Evolutionary conservation across 2,113 vertebrate genomes (phyloP).

Genomic region (Lophotis ruficrista): DNA sequence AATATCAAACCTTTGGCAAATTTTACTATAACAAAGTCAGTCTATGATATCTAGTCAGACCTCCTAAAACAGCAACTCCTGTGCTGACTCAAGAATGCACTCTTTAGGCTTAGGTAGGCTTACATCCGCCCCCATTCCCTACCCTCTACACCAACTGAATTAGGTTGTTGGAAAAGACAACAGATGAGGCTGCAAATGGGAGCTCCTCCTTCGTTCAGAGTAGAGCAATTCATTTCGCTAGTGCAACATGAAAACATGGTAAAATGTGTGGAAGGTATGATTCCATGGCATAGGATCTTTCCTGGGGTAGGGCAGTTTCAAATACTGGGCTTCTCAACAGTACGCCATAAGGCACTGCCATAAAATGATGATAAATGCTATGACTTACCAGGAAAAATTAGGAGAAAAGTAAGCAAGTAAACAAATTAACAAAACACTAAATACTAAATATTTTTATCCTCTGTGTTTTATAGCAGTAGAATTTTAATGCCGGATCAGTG

Average conservation of each 20-base stretch:
- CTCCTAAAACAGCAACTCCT: background rate
- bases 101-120: background rate
- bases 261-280: background rate
- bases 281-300: fast-evolving
- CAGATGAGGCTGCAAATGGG: background rate
- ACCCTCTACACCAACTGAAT: background rate
- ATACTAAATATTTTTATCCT: background rate
- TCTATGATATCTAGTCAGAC: background rate
- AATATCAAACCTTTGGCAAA: background rate
- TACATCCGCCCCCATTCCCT: background rate
- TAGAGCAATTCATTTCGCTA: background rate
- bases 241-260: background rate
- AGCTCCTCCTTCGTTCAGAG: background rate
- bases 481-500: background rate
- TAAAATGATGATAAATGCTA: background rate
- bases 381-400: background rate
- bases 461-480: background rate
- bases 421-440: background rate
- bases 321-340: background rate
- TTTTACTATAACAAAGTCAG: background rate
- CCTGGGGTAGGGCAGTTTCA: background rate
- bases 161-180: background rate
- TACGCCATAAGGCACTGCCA: background rate
- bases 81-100: background rate
- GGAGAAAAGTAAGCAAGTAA: background rate